Base-by-base conservation (phyloP, 2,888 invertebrate genomes). In the Oscheius sp. region DNA sequence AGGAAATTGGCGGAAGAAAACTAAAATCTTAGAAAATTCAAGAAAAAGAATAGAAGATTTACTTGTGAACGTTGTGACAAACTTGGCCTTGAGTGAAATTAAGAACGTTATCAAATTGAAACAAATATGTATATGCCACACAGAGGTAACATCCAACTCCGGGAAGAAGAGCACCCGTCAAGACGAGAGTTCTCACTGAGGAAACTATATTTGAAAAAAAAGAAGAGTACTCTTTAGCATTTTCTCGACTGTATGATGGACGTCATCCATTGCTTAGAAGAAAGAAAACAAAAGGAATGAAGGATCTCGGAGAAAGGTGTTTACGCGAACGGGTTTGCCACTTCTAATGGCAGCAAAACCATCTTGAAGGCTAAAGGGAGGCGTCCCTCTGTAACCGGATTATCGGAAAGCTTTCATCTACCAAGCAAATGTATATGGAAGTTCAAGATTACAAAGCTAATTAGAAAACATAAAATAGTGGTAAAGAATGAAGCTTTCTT, bases 61-160 rank as follows among this genome's bases (percentile, higher is more conserved):
- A 82, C 82, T 78, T 80, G 50, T 72, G 71, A 50, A 82, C 70
- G 50, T 81, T 73, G 8, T 75, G 78, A 59, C 82, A 82, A 47
- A 79, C 73, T 36, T 75, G 71, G 44, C 72, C 72, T 9, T 77
- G 59, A n/a, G 44, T 74, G 63, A 83, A 83, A 36, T 83, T 83
- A 24, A 71, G 49, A 2, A 83, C 79, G 20, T 73, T 68, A 17
- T 82, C 78, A n/a, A 78, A 71, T 71, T 83, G 83, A 54, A 83
- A 82, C 4, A 84, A 22, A 51, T 80, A 83, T 0, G 82, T 82
- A 69, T 81, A 83, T 28, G 73, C 72, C 41, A 83, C 77, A 49
- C 79, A 80, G 26, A 79, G 71, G 45, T 83, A 84, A 62, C 84
- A 84, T 22, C 83, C 84, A 17, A 80, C 50, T 20, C 82, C 84